Evolutionary conservation across 2,113 vertebrate genomes (phyloP), one percentile per base, ranked within the genome.

Genomic region (Micromys minutus): DNA sequence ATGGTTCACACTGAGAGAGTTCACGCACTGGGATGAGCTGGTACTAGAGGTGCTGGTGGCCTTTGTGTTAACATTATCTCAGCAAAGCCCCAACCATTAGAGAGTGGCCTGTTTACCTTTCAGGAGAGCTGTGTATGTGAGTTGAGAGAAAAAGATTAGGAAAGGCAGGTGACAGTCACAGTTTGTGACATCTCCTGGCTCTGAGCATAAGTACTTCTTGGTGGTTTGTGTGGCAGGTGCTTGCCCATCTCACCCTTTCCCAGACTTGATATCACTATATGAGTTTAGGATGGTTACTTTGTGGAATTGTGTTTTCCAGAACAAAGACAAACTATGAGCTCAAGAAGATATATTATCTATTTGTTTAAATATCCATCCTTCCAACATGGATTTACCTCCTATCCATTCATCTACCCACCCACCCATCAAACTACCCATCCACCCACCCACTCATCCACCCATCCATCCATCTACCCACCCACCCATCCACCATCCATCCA

Each of bases 221-320:
- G 4, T 1, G 31, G 29, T 47, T 13, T 72, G 24, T 50, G 42
- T 39, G 2, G 7, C 3, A 1, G 15, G 1, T 3, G 6, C 7
- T 29, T 34, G 29, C 65, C 7, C 6, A 6, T 15, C 15, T 61
- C 47, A 36, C 9, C 19, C 8, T n/a, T 3, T 7, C 69, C 72
- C 2, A 24, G 39, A 3, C 22, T 11, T 87, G 61, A 6, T 55
- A 59, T 47, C 65, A 16, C 39, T 52, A n/a, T 15, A 5, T 0
- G 29, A 31, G 22, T 34, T 39, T 12, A 74, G 21, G 50, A 79
- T 63, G 45, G 34, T 12, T 42, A 89, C 1, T 34, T 42, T 26
- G 42, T 83, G 71, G 63, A 59, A 34, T 0, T 7, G 52, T n/a
- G 89, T 84, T 12, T n/a, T 11, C 22, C 31, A 75, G 79, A 42